Percentiles rank a stretch among this genome's conserved stretches.
Conservation (phyloP, 2,888 invertebrate genomes). For the Ennomos fuscantarius region DNA sequence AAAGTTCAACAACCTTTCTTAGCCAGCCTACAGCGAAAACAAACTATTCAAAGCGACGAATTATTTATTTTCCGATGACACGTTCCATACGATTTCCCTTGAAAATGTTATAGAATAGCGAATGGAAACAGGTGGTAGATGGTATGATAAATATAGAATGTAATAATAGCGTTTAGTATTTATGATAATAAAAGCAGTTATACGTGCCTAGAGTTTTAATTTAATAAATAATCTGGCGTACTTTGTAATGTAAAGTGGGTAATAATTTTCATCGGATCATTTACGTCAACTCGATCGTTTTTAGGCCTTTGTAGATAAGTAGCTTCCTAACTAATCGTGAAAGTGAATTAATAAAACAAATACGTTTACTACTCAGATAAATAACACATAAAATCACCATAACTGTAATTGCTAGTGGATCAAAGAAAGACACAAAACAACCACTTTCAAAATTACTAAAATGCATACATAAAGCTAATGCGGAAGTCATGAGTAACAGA, state of each 20-base stretch:
- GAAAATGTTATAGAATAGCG: slow-evolving; percentile 15
- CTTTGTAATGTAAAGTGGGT: no score
- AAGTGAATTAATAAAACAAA: slow-evolving; percentile 5
- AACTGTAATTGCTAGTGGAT: slow-evolving; percentile 6
- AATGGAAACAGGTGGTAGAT: slow-evolving; percentile 10
- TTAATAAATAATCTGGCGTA: no score
- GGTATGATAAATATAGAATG: slow-evolving; percentile 5
- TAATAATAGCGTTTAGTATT: background rate
- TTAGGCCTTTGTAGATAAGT: no score
- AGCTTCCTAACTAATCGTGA: background rate
- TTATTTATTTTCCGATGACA: slow-evolving; percentile 15
- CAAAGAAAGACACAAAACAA: slow-evolving; percentile 15
- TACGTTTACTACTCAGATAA: background rate
- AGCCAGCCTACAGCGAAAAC: no score
- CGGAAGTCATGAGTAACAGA: slow-evolving; percentile 21
- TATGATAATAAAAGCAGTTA: background rate
- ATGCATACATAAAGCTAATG: slow-evolving; percentile 14
- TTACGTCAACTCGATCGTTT: no score
- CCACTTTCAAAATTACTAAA: slow-evolving; percentile 13
- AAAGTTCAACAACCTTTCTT: no score
- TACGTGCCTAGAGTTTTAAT: no score
- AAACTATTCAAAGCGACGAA: slow-evolving; percentile 7
- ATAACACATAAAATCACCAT: background rate
- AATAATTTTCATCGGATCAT: no score
- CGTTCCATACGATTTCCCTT: slow-evolving; percentile 10